Evolutionary conservation across 2,888 invertebrate genomes (phyloP).

Genomic region (Schrankia costaestrigalis): DNA sequence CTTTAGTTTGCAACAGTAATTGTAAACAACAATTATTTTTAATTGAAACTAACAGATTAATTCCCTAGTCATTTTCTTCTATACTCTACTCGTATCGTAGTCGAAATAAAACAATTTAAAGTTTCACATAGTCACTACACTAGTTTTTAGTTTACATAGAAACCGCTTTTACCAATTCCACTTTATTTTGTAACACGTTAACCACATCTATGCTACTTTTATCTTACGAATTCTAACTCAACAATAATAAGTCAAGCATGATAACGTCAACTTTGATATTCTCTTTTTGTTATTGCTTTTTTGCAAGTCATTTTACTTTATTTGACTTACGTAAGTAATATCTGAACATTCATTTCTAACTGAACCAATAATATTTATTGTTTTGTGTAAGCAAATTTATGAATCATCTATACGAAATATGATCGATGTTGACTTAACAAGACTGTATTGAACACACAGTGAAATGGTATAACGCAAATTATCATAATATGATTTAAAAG

Average conservation of each 20-base stretch:
- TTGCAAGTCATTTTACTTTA: conserved; percentile 9
- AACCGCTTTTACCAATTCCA: conserved; percentile 12
- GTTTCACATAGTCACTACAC: not conserved
- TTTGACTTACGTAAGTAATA: conserved; percentile 1
- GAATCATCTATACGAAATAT: conserved; percentile 6
- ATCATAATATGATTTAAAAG: conserved; percentile 39
- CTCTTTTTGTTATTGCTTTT: conserved; percentile 3
- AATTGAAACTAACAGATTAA: too few relatives aligned
- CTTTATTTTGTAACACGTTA: conserved; percentile 12
- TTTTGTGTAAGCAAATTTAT: conserved; percentile 5
- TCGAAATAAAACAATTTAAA: conserved; percentile 1
- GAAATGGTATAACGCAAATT: conserved; percentile 18
- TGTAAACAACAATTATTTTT: too few relatives aligned
- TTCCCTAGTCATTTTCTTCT: too few relatives aligned
- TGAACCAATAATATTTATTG: conserved; percentile 6
- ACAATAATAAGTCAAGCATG: conserved; percentile 12
- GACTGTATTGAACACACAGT: conserved; percentile 1
- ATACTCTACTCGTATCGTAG: not conserved
- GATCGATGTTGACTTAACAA: conserved; percentile 4
- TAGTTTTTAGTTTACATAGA: conserved; percentile 3
- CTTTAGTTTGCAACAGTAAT: too few relatives aligned
- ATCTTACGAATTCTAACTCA: conserved; percentile 11
- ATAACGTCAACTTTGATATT: too few relatives aligned
- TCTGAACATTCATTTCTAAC: conserved; percentile 5
- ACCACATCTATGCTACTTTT: conserved; percentile 6